Base-by-base conservation (phyloP, 2,113 vertebrate genomes). In the Albula glossodonta region DNA sequence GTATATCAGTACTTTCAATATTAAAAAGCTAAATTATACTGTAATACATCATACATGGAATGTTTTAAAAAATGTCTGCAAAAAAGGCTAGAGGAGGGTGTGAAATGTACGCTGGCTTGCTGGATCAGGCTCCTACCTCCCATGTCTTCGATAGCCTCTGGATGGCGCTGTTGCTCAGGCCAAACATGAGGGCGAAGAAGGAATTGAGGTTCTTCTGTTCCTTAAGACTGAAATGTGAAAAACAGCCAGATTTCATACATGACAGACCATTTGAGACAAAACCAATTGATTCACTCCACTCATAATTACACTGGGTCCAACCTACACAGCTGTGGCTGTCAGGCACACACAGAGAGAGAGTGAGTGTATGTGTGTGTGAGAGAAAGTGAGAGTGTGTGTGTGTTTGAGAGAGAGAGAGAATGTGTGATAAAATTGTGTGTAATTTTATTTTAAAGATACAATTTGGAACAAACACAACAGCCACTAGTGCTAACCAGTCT, bases 131-230 rank as follows among this genome's bases (percentile, higher is more conserved):
- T 25, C 19, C 5, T 51, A 98, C 98, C 97, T 99, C 97, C 98
- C 98, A 99, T 15, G 97, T 99, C 88, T 94, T 97, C 90, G 97
- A 94, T 51, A 99, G 96, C 83, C 97, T 95, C 70, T 95, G 97
- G 25, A 99, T 96, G 0, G 98, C 96, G 0, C 97, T 97, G 93
- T 98, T 98, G 93, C 96, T 96, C 82, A 99, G 93, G 0, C 97
- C 98, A 57, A 99, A 98, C 97, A 99, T 98, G 92, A 99, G 93
- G 0, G 98, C 97, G 1, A 99, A 99, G 93, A 99, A 99, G 2
- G 96, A 97, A 82, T 99, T 99, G 52, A 99, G 94, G 89, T 99
- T 99, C 93, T 96, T 98, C 91, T 97, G 98, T 86, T 99, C 98
- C 94, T 99, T 99, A 82, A 99, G 94, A 86, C 98, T 99, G 94